A percentile compares a stretch with the other conserved stretches of the same genome.
These are phyloP conservation scores for Tetragonula clypearis DNA, from an alignment of 1,140 invertebrate species.

Conservation along the genomic window DNA sequence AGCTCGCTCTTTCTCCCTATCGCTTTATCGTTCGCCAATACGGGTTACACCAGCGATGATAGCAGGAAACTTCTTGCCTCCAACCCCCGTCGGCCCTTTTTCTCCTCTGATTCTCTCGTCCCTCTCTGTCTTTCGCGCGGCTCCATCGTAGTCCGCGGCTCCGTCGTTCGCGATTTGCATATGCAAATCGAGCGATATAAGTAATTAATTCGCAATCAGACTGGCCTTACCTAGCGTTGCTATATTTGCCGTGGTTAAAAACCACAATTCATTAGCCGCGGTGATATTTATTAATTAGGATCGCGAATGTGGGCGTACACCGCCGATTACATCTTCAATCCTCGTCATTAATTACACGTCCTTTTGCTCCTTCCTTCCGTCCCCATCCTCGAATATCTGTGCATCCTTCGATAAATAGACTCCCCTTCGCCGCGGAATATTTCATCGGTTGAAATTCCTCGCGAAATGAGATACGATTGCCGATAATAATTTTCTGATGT, in stretches of 20 bases:
- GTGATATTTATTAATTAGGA: constrained; percentile 76
- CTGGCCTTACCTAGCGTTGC: constrained; percentile 67
- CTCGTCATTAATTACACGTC: constrained; percentile 50
- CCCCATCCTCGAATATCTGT: background rate
- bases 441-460: too few relatives aligned
- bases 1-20: constrained; percentile 38
- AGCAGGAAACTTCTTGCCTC: constrained; percentile 43
- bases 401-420: background rate
- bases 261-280: constrained; percentile 76
- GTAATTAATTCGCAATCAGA: constrained; percentile 80
- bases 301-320: constrained; percentile 16
- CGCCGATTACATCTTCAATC: constrained; percentile 60
- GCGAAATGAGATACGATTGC: too few relatives aligned
- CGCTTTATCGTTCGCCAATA: constrained; percentile 35
- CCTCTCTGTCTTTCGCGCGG: constrained; percentile 50
- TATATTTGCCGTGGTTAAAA: constrained; percentile 67
- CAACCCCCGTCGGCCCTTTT: constrained; percentile 19
- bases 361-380: background rate
- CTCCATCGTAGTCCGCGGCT: constrained; percentile 36
- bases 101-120: background rate
- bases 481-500: background rate
- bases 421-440: background rate
- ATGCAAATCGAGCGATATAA: constrained; percentile 79
- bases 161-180: constrained; percentile 72
- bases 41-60: constrained; percentile 31